Conservation (phyloP, 2,113 vertebrate species). For the Neolamprologus sp. region DNA sequence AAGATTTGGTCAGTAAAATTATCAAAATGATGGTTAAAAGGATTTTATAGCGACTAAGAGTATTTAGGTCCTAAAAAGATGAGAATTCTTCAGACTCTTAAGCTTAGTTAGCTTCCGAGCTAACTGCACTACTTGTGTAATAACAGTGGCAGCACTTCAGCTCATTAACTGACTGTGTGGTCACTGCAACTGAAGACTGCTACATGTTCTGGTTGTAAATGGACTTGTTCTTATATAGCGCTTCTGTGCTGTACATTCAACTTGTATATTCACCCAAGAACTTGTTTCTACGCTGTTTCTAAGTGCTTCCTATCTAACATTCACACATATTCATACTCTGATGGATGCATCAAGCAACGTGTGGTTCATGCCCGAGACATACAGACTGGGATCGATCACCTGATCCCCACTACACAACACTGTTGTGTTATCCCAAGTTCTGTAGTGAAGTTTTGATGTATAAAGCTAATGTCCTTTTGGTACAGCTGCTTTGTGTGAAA, state of each 20-base stretch:
- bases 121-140: not conserved
- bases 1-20: not conserved
- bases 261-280: accelerated
- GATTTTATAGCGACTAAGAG: not conserved
- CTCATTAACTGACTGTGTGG: not conserved
- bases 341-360: accelerated
- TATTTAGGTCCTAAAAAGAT: not conserved
- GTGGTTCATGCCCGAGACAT: accelerated
- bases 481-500: not conserved
- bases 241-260: not conserved
- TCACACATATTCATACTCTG: not conserved
- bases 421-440: not conserved
- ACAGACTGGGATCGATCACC: accelerated
- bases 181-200: not conserved
- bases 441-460: not conserved
- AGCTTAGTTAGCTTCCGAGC: not conserved
- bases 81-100: no score
- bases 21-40: not conserved
- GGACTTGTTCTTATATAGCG: accelerated
- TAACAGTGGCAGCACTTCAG: not conserved
- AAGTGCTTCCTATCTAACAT: not conserved
- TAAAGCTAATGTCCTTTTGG: not conserved
- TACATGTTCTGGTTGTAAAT: not conserved
- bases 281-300: accelerated
- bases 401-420: accelerated